A percentile compares a stretch with the other conserved stretches of the same genome.
These are phyloP conservation scores for Andrena marginata DNA, from an alignment of 2,888 invertebrate species.

Conservation along the genomic window DNA sequence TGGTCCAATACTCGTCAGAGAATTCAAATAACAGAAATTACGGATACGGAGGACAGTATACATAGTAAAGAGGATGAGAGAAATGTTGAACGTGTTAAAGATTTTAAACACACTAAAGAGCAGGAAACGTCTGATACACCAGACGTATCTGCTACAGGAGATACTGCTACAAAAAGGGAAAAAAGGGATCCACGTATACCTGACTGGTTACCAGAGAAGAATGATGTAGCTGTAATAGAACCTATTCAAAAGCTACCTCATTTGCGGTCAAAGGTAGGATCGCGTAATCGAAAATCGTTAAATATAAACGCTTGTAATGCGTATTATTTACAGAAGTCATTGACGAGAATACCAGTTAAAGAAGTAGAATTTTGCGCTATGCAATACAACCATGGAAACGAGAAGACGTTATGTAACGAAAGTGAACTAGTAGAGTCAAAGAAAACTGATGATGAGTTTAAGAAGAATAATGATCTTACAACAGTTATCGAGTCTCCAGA, in stretches of 20 bases:
- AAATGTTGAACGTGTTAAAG: conserved; percentile 35
- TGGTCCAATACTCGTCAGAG: conserved; percentile 24
- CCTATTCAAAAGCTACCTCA: conserved; percentile 88
- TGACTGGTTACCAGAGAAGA: conserved; percentile 84
- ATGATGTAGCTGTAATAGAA: conserved; percentile 83
- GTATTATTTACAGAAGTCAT: conserved; percentile 85
- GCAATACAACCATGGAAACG: not conserved
- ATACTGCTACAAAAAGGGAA: conserved; percentile 3
- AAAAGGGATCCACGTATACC: conserved; percentile 80
- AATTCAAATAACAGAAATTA: conserved; percentile 18
- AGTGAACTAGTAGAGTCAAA: not conserved
- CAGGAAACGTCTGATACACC: conserved; percentile 1
- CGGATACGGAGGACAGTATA: conserved; percentile 33
- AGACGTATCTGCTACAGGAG: not conserved
- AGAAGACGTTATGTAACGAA: not conserved
- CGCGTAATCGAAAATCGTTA: conserved; percentile 30
- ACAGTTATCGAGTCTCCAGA: not conserved
- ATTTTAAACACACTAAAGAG: conserved; percentile 18
- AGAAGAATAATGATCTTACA: not conserved
- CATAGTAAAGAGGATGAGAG: conserved; percentile 21
- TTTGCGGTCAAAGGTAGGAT: conserved; percentile 87
- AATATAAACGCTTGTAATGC: conserved; percentile 9
- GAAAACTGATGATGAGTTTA: not conserved
- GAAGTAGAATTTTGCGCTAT: conserved; percentile 79
- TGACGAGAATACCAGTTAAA: conserved; percentile 86